phyloP scores from a whole-genome alignment of 2,113 vertebrate genomes.

The Dendrocopos noguchii region DNA sequence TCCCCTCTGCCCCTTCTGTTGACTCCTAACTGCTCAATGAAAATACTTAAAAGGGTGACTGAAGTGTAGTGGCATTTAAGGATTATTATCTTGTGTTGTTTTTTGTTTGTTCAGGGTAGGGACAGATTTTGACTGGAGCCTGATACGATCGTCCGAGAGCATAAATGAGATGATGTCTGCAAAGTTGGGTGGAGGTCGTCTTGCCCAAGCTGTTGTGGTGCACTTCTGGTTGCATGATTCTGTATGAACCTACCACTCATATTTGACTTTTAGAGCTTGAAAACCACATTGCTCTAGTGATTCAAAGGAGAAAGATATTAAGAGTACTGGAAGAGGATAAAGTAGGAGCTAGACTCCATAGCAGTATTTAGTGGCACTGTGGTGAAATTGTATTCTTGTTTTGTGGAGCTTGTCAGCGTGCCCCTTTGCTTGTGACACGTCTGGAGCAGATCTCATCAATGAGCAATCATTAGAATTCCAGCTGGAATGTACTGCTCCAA shows the following conservation, averaged over 20 bases:
- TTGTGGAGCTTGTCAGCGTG: not conserved
- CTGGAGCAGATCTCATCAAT: not conserved
- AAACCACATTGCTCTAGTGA: not conserved
- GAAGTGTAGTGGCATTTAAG: slow-evolving; percentile 33
- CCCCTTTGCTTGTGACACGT: not conserved
- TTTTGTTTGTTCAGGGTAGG: slow-evolving; percentile 49
- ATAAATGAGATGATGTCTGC: slow-evolving; percentile 63
- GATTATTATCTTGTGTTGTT: not conserved
- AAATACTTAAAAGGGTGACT: not conserved
- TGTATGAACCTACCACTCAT: not conserved
- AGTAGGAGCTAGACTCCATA: not conserved
- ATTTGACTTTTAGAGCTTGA: not conserved
- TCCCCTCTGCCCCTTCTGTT: not conserved
- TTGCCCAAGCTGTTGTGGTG: not conserved
- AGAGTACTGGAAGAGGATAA: not conserved
- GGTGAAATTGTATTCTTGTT: not conserved
- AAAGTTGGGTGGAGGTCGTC: slow-evolving; percentile 37
- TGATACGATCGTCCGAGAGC: not conserved
- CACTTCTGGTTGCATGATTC: not conserved
- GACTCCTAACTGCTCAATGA: not conserved
- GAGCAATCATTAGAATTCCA: not conserved
- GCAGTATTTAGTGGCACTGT: not conserved
- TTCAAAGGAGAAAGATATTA: not conserved
- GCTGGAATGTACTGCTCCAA: not conserved
- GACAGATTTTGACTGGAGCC: slow-evolving; percentile 9